phyloP scores from a whole-genome alignment of 2,888 invertebrate genomes.

The Xylota segnis region DNA sequence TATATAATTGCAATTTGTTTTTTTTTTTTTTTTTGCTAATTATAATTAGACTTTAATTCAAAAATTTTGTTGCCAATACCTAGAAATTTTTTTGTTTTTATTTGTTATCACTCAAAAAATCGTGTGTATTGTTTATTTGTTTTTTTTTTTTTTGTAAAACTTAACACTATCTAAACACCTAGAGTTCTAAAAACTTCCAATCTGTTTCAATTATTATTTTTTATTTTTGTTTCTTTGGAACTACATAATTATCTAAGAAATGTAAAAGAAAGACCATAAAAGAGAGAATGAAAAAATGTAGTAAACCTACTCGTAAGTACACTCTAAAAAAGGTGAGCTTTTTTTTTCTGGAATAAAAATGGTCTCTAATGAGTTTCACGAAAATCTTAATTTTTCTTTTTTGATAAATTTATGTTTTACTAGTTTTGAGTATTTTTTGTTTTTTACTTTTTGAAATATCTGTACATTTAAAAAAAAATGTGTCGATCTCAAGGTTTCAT shows the following conservation, averaged over 20 bases:
- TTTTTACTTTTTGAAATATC: not conserved
- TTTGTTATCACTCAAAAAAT: slow-evolving; percentile 49
- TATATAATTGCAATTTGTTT: slow-evolving; percentile 30
- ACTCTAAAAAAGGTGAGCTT: slow-evolving; percentile 12
- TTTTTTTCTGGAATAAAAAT: slow-evolving; percentile 23
- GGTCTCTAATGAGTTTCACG: slow-evolving; percentile 33
- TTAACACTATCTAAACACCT: slow-evolving; percentile 49
- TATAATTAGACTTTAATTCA: slow-evolving; percentile 22
- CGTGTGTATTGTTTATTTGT: slow-evolving; percentile 17
- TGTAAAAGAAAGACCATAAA: not conserved
- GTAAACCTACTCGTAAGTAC: slow-evolving; percentile 4
- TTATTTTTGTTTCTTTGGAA: slow-evolving; percentile 25
- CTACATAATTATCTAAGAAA: slow-evolving; percentile 32
- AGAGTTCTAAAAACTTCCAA: slow-evolving; percentile 33
- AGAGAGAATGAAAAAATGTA: slow-evolving; percentile 20
- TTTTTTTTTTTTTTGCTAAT: slow-evolving; percentile 19
- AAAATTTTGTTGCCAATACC: slow-evolving; percentile 39
- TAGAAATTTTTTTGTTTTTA: slow-evolving; percentile 31
- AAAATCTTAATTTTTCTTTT: not conserved
- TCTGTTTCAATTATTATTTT: slow-evolving; percentile 3
- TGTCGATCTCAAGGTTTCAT: not conserved
- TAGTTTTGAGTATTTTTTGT: slow-evolving; percentile 3
- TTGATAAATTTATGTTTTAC: slow-evolving; percentile 4
- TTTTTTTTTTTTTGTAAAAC: slow-evolving; percentile 17
- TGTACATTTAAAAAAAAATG: slow-evolving; percentile 6